Evolutionary conservation across 2,113 vertebrate species (phyloP).

Genomic region (Megaceryle torquata): DNA sequence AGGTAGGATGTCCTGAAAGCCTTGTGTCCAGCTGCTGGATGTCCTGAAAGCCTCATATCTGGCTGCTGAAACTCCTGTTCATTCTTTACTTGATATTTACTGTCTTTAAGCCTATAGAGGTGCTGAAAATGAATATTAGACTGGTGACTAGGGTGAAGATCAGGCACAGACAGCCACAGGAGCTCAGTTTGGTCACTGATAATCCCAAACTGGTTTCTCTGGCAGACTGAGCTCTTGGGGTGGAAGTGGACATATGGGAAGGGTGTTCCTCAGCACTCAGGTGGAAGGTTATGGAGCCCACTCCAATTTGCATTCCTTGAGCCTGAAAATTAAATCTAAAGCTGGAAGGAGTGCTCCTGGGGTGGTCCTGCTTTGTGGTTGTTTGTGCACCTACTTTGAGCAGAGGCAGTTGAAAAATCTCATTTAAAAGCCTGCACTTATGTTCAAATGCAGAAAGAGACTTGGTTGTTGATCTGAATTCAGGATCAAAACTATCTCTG

Average conservation of each 20-base stretch:
- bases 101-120: background rate
- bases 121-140: background rate
- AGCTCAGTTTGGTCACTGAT: background rate
- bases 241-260: background rate
- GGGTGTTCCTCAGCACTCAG: background rate
- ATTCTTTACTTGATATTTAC: background rate
- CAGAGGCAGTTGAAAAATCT: background rate
- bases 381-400: background rate
- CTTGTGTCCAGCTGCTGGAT: fast-evolving
- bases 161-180: background rate
- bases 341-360: background rate
- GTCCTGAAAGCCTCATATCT: background rate
- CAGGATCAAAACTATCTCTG: background rate
- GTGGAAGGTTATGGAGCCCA: background rate
- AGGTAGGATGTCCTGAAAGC: background rate
- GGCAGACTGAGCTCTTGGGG: background rate
- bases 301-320: background rate
- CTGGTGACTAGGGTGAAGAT: background rate
- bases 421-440: background rate
- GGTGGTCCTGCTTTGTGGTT: background rate
- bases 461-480: background rate
- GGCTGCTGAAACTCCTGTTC: background rate
- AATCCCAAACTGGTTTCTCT: background rate
- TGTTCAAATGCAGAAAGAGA: background rate
- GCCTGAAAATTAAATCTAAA: background rate